Conservation (phyloP, 2,113 vertebrate genomes). For the Lepisosteus oculatus region DNA sequence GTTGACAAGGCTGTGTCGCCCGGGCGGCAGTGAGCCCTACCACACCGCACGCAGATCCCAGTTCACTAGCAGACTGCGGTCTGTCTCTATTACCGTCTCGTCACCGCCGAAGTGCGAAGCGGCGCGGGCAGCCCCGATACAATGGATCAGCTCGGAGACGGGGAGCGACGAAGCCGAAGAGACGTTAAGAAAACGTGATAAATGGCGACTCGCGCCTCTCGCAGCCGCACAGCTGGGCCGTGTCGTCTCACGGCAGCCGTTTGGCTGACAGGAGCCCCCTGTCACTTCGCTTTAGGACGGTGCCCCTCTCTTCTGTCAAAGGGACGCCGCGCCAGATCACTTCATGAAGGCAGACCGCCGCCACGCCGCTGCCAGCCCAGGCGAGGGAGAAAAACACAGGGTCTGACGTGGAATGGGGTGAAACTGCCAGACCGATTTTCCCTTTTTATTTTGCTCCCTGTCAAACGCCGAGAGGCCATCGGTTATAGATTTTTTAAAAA, state of each 20-base stretch:
- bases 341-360: no score
- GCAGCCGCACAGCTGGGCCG: slow-evolving; percentile 32
- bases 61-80: slow-evolving; percentile 55
- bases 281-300: slow-evolving; percentile 32
- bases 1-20: no score
- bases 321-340: background rate
- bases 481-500: no score
- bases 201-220: slow-evolving; percentile 41
- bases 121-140: slow-evolving; percentile 12
- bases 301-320: background rate
- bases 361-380: no score
- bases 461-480: no score
- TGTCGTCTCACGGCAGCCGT: slow-evolving; percentile 29
- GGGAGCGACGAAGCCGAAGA: slow-evolving; percentile 32
- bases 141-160: slow-evolving; percentile 25
- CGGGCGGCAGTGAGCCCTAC: no score
- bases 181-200: slow-evolving; percentile 43
- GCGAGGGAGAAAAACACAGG: no score
- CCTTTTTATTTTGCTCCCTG: no score
- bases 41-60: slow-evolving; percentile 53
- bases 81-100: slow-evolving; percentile 48
- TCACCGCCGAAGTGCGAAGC: slow-evolving; percentile 16
- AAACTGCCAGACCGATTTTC: no score
- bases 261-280: slow-evolving; percentile 33
- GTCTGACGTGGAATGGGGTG: no score